These are phyloP conservation scores for Elmis aenea DNA, from an alignment of 2,888 invertebrate genomes.

Conservation along the genomic window DNA sequence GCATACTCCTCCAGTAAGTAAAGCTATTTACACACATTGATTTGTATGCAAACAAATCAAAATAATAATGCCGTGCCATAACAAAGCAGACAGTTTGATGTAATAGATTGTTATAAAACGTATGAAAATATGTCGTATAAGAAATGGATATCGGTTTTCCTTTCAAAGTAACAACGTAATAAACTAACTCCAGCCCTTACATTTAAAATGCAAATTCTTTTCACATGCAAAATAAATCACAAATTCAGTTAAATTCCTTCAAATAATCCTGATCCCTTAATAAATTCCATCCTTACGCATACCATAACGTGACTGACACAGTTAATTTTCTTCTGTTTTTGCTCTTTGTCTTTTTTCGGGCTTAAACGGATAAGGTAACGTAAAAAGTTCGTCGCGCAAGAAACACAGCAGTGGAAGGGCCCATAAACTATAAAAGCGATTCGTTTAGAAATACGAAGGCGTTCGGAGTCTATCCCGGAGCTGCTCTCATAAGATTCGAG, in stretches of 20 bases:
- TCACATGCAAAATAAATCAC: slow-evolving; percentile 15
- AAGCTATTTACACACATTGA: too few species aligned
- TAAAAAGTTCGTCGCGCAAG: background rate
- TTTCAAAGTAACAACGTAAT: too few species aligned
- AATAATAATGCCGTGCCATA: too few species aligned
- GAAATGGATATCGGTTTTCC: too few species aligned
- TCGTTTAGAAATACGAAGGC: slow-evolving; percentile 15
- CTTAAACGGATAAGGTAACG: background rate
- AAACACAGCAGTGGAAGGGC: slow-evolving; percentile 1
- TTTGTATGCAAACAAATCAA: too few species aligned
- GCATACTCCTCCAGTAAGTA: too few species aligned
- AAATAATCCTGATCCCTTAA: slow-evolving; percentile 7
- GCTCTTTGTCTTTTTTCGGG: slow-evolving; percentile 7
- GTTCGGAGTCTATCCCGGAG: slow-evolving; percentile 13
- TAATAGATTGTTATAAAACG: too few species aligned
- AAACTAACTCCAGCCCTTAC: too few species aligned
- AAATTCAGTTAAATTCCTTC: slow-evolving; percentile 11
- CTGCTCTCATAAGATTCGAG: slow-evolving; percentile 12
- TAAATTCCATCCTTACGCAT: slow-evolving; percentile 10
- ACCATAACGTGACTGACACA: slow-evolving; percentile 7
- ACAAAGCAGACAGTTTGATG: too few species aligned
- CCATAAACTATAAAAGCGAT: slow-evolving; percentile 19
- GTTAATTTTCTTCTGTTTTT: slow-evolving; percentile 11
- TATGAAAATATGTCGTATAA: too few species aligned
- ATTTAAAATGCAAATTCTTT: too few species aligned